Percentiles rank a stretch among this genome's conserved stretches.
Evolutionary conservation across 2,113 vertebrate genomes (phyloP).

Genomic region (Callionymus lyra): DNA sequence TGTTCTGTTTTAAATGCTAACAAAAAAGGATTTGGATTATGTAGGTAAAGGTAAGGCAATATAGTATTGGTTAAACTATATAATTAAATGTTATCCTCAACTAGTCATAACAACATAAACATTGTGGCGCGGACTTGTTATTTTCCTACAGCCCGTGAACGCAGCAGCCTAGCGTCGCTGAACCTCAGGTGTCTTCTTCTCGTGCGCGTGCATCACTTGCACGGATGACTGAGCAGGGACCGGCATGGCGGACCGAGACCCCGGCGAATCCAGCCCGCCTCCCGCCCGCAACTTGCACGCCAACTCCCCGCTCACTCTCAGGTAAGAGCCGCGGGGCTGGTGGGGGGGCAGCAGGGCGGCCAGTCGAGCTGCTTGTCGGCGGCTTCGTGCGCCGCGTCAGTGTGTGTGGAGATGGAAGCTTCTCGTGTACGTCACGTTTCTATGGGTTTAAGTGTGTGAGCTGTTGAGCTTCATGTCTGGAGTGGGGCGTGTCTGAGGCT

Average conservation of each 20-base stretch:
- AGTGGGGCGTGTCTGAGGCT: constrained; percentile 42
- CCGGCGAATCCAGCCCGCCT: constrained; percentile 66
- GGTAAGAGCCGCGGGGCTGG: constrained; percentile 54
- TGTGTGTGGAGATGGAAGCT: too few relatives aligned
- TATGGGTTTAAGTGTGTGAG: constrained; percentile 3
- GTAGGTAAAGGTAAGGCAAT: too few relatives aligned
- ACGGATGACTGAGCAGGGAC: constrained; percentile 21
- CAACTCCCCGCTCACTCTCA: constrained; percentile 76
- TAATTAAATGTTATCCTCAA: too few relatives aligned
- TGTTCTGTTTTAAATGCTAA: too few relatives aligned
- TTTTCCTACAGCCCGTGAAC: constrained; percentile 23
- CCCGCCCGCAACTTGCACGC: constrained; percentile 59
- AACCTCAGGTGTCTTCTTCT: constrained; percentile 33
- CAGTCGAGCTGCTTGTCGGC: not conserved
- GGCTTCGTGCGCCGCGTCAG: too few relatives aligned
- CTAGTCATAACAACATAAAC: too few relatives aligned
- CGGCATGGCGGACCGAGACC: constrained; percentile 83
- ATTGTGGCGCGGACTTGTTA: not conserved
- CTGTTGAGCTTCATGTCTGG: constrained; percentile 7
- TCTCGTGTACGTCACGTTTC: not conserved
- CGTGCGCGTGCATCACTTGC: constrained; percentile 8
- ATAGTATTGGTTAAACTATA: too few relatives aligned
- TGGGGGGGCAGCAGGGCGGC: not conserved
- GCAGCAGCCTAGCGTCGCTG: constrained; percentile 25
- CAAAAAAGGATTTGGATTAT: too few relatives aligned